A percentile compares a stretch with the other conserved stretches of the same genome.
Conservation (phyloP, 1,140 invertebrate species). For the Mizuhopecten yessoensis region DNA sequence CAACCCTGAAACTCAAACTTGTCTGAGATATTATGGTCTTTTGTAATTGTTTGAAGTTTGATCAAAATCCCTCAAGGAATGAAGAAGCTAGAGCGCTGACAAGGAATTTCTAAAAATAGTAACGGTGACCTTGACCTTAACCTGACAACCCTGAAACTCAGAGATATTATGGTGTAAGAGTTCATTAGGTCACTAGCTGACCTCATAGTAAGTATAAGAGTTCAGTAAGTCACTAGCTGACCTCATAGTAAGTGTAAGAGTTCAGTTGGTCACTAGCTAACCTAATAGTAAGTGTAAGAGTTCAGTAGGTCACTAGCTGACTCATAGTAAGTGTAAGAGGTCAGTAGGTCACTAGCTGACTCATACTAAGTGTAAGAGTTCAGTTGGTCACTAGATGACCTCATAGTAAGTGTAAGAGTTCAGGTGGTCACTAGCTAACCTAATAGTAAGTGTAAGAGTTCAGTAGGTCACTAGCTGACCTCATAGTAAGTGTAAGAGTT, state of each 20-base stretch:
- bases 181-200: background rate
- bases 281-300: background rate
- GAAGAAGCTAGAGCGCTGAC: no score
- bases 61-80: no score
- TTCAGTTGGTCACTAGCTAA: background rate
- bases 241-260: background rate
- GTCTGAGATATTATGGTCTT: no score
- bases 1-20: no score
- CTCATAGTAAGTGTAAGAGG: background rate
- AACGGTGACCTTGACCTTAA: no score
- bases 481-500: background rate
- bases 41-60: no score
- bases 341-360: background rate
- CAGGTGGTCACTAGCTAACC: background rate
- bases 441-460: background rate
- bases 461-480: background rate
- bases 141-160: no score
- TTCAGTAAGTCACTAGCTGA: background rate
- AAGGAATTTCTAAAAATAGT: no score
- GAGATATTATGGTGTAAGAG: no score
- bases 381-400: background rate
- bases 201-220: background rate
- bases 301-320: background rate
- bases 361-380: background rate
- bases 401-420: background rate